Base-by-base conservation (phyloP, 1,140 invertebrate species). In the Pseudomyrmex cubaensis region DNA sequence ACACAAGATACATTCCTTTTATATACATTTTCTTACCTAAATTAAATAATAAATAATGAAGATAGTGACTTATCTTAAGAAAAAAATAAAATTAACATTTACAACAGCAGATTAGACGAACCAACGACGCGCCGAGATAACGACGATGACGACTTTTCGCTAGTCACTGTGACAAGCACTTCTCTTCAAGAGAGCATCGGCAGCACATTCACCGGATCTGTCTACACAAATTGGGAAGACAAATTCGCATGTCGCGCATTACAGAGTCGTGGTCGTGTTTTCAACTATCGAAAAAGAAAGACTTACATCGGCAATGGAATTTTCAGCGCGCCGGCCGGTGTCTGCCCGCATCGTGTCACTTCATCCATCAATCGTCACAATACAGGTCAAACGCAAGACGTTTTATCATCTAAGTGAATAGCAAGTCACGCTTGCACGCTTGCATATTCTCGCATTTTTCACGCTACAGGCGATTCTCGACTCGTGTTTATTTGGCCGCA, bases 401-500 rank as follows among this genome's bases (percentile, higher is more conserved):
- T 35, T 35, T 35, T 7, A 35, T 7, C 35, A 35, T 35, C 35
- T 35, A 35, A 35, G 0, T 5, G 0, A 35, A 35, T 35, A 0
- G 0, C 35, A 35, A 7, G 7, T 35, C 5, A 35, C 35, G 5
- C 35, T 35, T 35, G 35, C 5, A 25, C 25, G 25, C 0, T 25
- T 25, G 25, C 35, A 35, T 35, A 7, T 1, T 35, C 35, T 35
- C 35, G 35, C 5, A 35, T 35, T 4, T 35, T 35, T 35, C 35
- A 35, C 35, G 5, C 4, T 87, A 64, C n/a, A 93, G 91, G 90
- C 74, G 90, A 87, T 64, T 90, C 92, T n/a, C 89, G 91, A 86
- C 66, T 93, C 4, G 89, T 93, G 48, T 93, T 94, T 12, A 85
- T 93, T 46, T 93, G 93, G 93, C 93, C 93, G 0, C 92, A 92